These are phyloP conservation scores for Vidua macroura DNA, from an alignment of 2,113 vertebrate genomes.

Conservation along the genomic window DNA sequence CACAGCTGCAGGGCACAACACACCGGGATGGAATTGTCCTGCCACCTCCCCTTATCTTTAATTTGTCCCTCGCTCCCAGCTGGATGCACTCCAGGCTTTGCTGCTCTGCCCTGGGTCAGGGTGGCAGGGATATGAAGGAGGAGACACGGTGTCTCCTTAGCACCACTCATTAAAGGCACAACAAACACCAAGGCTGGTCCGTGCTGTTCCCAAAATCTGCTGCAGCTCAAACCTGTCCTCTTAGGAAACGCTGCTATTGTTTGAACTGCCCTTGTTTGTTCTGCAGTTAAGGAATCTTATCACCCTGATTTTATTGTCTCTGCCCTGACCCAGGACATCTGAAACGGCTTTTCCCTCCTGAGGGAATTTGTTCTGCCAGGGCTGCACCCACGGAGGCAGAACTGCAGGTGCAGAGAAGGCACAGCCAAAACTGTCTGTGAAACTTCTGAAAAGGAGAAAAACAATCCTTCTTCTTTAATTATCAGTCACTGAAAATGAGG, in stretches of 20 bases:
- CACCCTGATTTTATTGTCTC: not conserved
- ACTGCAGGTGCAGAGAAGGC: not conserved
- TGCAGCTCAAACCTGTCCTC: not conserved
- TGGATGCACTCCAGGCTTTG: not conserved
- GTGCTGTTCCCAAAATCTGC: not conserved
- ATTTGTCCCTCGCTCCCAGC: not conserved
- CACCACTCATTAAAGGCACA: not conserved
- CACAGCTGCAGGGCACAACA: not conserved
- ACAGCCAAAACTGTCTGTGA: not conserved
- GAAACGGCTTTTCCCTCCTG: not conserved
- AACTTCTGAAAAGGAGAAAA: not conserved
- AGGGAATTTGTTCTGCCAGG: not conserved
- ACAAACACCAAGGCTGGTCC: not conserved
- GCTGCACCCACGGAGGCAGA: not conserved
- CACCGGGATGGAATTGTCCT: not conserved
- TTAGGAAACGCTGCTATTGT: not conserved
- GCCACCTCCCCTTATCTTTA: not conserved
- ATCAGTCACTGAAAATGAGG: not conserved
- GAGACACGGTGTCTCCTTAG: not conserved
- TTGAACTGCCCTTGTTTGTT: constrained; percentile 20
- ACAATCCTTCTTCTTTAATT: not conserved
- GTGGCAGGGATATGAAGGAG: not conserved
- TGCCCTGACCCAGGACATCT: constrained; percentile 18
- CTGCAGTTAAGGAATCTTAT: constrained; percentile 33
- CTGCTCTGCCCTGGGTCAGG: not conserved